Percentiles rank a stretch among this genome's conserved stretches.
These are phyloP conservation scores for Arvicola amphibius DNA, from an alignment of 2,797 vertebrate genomes.

Conservation along the genomic window DNA sequence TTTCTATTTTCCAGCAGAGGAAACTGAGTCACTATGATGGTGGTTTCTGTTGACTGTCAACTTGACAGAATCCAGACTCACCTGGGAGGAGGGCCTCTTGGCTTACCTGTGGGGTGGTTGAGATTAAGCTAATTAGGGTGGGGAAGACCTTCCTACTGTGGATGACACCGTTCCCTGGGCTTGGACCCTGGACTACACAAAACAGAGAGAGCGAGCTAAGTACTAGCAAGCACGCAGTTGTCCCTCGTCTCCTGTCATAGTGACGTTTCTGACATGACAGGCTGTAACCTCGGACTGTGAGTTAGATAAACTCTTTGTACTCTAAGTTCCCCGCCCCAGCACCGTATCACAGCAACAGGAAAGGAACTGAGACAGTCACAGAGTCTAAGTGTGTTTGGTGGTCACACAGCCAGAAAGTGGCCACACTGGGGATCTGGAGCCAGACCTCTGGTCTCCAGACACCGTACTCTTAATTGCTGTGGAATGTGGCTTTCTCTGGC, in stretches of 20 bases:
- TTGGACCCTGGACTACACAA: too few relatives aligned
- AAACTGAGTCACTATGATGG: background rate
- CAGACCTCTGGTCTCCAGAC: background rate
- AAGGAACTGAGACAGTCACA: background rate
- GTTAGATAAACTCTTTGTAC: background rate
- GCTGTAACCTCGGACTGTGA: background rate
- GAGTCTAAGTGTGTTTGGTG: background rate
- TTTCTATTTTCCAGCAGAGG: constrained; percentile 14
- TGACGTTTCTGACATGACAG: background rate
- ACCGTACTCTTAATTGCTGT: background rate
- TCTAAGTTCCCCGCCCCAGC: background rate
- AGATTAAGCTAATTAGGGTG: background rate
- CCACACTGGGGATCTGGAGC: background rate
- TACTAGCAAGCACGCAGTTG: background rate
- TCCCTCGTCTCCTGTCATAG: too few relatives aligned
- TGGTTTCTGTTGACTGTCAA: too few relatives aligned
- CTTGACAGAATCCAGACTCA: background rate
- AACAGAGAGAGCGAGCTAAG: background rate
- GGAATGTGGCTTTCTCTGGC: background rate
- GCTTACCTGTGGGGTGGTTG: background rate
- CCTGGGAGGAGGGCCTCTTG: background rate
- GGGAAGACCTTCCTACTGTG: background rate
- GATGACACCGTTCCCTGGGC: background rate
- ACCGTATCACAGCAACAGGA: background rate
- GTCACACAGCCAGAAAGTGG: background rate